Conservation (phyloP, 53 echinoderm and acorn worm species). For the Temnopleurus reevesii region DNA sequence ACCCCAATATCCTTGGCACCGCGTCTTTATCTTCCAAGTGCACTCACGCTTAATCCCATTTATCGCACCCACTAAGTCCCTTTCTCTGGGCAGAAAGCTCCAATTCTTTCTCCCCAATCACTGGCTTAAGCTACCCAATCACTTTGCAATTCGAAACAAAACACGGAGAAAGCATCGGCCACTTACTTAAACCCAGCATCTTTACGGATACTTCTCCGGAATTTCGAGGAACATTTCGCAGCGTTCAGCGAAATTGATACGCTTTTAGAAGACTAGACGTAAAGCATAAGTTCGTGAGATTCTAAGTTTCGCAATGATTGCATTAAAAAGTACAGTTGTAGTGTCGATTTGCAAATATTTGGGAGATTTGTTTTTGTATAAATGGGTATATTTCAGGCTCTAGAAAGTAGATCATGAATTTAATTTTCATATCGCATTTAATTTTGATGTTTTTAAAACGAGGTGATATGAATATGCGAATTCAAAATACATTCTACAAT, state of each 20-base stretch:
- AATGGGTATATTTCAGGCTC: no score
- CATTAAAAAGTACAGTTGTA: no score
- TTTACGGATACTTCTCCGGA: background rate
- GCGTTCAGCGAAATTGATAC: background rate
- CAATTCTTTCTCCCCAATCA: background rate
- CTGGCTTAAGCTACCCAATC: slow-evolving; percentile 4
- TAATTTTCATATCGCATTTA: no score
- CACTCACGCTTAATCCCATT: background rate
- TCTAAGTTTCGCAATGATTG: no score
- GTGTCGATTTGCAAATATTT: no score
- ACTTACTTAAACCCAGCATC: background rate
- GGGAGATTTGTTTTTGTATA: no score
- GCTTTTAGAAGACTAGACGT: no score
- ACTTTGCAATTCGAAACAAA: slow-evolving; percentile 29
- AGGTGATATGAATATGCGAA: no score
- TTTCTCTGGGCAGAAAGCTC: background rate
- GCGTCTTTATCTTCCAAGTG: background rate
- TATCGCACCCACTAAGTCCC: background rate
- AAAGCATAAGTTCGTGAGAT: no score
- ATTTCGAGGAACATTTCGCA: background rate
- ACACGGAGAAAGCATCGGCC: slow-evolving; percentile 4
- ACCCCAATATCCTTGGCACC: background rate
- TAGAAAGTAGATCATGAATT: no score
- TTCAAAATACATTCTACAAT: no score
- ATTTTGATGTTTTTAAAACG: no score